Base-by-base conservation (phyloP, 92 coral and sea anemone species). In the Parazoanthus atlanticus region DNA sequence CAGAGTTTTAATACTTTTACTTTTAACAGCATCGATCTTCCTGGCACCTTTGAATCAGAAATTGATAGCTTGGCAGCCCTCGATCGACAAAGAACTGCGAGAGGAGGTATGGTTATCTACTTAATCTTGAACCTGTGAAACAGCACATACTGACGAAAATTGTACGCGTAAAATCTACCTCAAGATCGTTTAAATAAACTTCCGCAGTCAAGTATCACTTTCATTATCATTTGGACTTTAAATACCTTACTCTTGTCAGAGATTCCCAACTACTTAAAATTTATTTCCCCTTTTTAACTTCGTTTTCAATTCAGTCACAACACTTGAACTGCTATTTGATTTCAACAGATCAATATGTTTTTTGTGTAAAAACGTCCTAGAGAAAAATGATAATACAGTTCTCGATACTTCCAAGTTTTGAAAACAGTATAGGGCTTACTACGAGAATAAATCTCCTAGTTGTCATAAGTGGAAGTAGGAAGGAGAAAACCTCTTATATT, bases 21-120 rank as follows among this genome's bases (percentile, higher is more conserved):
- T 28, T 65, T 70, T 19, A 38, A 84, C 87, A 84, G 87, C 28
- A 71, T 84, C 49, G 87, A 84, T 21, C 87, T 84, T 70, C 87
- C 87, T 21, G 74, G 87, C 78, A 84, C 87, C 87, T 84, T 84
- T 70, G 87, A 84, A 72, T 84, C 87, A 29, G 87, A 84, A 84
- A 84, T 84, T 56, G 79, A 84, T 15, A 72, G 87, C 54, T 84
- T 84, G 67, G 87, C 87, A 16, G 66, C 87, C n/a, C 87, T 84
- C 26, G 87, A 84, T 17, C 64, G 78, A 41, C 78, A 84, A 12
- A 84, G 87, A 26, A 84, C 87, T 15, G 78, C 77, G 11, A 84
- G 87, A 84, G 78, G 64, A 84, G 87, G 87, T 84, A 71, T 67
- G 67, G 11, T 67, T 25, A 1, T 13, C 10, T 61, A 23, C 21